phyloP scores from a whole-genome alignment of 1,140 invertebrate species.

The Battus philenor region DNA sequence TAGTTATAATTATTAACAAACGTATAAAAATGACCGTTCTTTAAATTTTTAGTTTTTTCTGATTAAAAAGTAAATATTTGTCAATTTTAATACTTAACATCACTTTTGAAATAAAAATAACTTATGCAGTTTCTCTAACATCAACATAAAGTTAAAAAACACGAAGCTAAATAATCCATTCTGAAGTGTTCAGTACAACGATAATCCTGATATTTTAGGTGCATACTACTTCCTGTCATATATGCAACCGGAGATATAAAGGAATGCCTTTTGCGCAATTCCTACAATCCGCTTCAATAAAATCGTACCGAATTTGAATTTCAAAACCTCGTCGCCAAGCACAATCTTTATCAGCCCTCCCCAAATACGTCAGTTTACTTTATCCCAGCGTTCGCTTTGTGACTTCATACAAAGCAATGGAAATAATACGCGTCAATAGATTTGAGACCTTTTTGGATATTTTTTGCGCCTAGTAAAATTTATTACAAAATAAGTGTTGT shows the following conservation, averaged over 20 bases:
- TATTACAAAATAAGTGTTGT: no score
- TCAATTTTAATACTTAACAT: no score
- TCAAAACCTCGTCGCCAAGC: slow-evolving; percentile 4
- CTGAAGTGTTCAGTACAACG: background rate
- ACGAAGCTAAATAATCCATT: no score
- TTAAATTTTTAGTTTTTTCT: no score
- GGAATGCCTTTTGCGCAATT: slow-evolving; percentile 2
- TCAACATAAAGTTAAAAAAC: no score
- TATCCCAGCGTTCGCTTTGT: background rate
- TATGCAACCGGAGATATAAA: background rate
- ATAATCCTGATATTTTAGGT: background rate
- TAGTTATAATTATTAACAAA: no score
- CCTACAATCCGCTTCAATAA: slow-evolving; percentile 6
- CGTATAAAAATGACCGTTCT: no score
- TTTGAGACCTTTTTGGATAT: background rate
- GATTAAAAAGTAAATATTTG: no score
- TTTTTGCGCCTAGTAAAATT: no score
- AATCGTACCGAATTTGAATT: slow-evolving; percentile 5
- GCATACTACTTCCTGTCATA: background rate
- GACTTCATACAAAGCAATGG: background rate
- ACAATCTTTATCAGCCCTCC: slow-evolving; percentile 8
- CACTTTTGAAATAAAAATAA: no score
- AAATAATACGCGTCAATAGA: background rate
- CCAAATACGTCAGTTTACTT: slow-evolving; percentile 8
- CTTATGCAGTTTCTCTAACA: no score